Evolutionary conservation across 2,888 invertebrate species (phyloP).

Genomic region (Heliconius ismenius): DNA sequence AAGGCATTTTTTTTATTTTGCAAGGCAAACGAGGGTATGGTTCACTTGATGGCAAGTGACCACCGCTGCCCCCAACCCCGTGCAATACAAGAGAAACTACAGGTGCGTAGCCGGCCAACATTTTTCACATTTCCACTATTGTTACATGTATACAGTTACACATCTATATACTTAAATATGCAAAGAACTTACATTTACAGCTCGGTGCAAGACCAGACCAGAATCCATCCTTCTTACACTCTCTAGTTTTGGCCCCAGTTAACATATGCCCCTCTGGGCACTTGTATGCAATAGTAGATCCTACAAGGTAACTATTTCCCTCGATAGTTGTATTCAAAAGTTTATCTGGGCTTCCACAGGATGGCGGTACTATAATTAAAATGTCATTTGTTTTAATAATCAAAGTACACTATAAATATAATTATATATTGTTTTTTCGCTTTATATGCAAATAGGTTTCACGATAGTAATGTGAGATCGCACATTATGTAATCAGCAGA

Average conservation of each 20-base stretch:
- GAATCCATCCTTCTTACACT: slow-evolving; percentile 88
- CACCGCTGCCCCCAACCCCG: no score
- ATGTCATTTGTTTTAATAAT: slow-evolving; percentile 23
- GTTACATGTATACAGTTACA: neutral
- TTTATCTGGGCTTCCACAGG: slow-evolving; percentile 94
- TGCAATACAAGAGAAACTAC: no score
- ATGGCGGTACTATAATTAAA: slow-evolving; percentile 85
- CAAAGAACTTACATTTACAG: slow-evolving; percentile 89
- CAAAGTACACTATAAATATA: neutral
- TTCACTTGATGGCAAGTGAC: no score
- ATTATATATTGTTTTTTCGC: neutral
- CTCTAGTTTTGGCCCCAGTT: slow-evolving; percentile 85
- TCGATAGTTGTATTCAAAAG: slow-evolving; percentile 90
- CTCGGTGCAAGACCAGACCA: slow-evolving; percentile 92
- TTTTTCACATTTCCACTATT: no score
- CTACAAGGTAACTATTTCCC: slow-evolving; percentile 86
- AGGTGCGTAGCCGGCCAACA: no score
- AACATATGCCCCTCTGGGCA: slow-evolving; percentile 93
- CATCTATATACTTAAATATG: neutral
- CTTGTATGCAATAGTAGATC: slow-evolving; percentile 86
- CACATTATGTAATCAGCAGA: slow-evolving; percentile 30
- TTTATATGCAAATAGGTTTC: slow-evolving; percentile 14
- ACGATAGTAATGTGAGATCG: slow-evolving; percentile 15
- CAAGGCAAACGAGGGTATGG: no score
- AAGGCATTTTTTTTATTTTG: no score